These are phyloP conservation scores for Tor tambroides DNA, from an alignment of 2,113 vertebrate species.

Conservation along the genomic window DNA sequence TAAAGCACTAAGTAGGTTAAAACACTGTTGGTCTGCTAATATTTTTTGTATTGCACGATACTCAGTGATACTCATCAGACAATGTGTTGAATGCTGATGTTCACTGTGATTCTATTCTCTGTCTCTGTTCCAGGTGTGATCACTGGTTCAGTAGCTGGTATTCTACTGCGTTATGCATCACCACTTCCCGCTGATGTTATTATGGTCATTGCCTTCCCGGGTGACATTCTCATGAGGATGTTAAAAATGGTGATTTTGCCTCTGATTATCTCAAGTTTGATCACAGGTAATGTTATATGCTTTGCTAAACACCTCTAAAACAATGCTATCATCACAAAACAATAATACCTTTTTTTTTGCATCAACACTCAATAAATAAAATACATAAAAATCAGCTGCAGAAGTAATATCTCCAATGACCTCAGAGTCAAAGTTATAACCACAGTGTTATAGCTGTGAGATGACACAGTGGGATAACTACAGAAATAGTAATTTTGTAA, in stretches of 20 bases:
- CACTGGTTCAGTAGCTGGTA: constrained; percentile 86
- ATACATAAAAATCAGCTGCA: neutral
- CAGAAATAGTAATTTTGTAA: neutral
- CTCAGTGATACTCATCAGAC: neutral
- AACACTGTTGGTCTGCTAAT: neutral
- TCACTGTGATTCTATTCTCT: constrained; percentile 1
- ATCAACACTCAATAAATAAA: neutral
- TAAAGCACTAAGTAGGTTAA: neutral
- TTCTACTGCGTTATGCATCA: constrained; percentile 87
- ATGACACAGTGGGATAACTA: neutral
- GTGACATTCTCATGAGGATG: constrained; percentile 99
- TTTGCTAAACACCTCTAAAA: constrained; percentile 8
- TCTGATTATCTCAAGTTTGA: constrained; percentile 97
- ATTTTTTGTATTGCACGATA: no score
- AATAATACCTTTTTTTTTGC: neutral
- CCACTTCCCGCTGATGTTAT: constrained; percentile 91
- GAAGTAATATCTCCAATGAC: neutral
- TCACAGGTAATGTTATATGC: constrained; percentile 83
- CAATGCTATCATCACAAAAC: neutral
- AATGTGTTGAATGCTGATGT: neutral
- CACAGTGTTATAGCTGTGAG: neutral
- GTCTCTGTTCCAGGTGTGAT: constrained; percentile 83
- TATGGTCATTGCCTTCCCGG: constrained; percentile 94
- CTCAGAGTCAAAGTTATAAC: neutral
- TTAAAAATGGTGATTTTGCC: constrained; percentile 98